Base-by-base conservation (phyloP, 30 jellyfish, hydroid and myxozoan species). In the Cassiopea andromeda region DNA sequence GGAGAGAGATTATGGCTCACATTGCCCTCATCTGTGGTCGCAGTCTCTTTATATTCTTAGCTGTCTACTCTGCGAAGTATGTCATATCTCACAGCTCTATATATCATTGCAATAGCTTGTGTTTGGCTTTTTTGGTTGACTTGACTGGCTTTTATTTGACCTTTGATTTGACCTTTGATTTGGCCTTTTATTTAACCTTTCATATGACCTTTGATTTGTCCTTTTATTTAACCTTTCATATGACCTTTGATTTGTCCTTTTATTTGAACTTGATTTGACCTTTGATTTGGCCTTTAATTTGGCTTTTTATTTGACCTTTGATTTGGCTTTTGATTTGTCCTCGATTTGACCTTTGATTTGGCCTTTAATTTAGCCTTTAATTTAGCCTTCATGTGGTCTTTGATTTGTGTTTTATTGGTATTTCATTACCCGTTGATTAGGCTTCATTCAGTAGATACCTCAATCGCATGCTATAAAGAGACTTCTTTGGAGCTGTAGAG, bases 11-110 rank as follows among this genome's bases (percentile, higher is more conserved):
- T 93, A 84, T 75, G 98, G 99, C 43, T 77, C 77, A 48, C 97
- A 92, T 69, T 69, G 94, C 49, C 99, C 99, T 1, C 98, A 93
- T 48, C 88, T 97, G 3, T 97, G 99, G 99, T 85, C 99, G 7
- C 99, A 97, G 70, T 97, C 99, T 48, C 94, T 97, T 45, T 97
- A 87, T 73, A 92, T 97, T 43, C 89, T 97, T 17, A 97, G 97
- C 81, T 77, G 92, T 54, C 90, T 97, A 17, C 88, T 97, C 3
- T 66, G 93, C 60, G 99, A 97, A 87, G 99, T 96, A 87, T n/a
- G 93, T 49, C 3, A 54, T n/a, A 9, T 64, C 68, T 27, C 13
- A 17, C 7, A 3, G 0, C 12, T 3, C 12, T 10, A 6, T 54
- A 27, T 27, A 27, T 27, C 38, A 27, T 27, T 27, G 38, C 38